Evolutionary conservation across 2,113 vertebrate species (phyloP).

Genomic region (Psittacus erithacus): DNA sequence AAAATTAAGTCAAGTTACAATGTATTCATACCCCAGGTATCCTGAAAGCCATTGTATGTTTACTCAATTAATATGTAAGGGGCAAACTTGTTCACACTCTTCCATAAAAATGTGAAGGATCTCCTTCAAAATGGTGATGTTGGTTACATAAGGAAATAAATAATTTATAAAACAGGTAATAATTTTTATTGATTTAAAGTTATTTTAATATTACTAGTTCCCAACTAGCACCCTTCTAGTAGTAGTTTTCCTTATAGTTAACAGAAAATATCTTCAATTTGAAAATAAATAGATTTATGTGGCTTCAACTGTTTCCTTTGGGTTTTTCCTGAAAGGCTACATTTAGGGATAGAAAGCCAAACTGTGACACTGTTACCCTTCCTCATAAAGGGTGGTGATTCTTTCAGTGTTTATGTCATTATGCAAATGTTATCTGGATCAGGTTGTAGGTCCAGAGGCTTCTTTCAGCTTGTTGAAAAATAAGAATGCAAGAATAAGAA

Average conservation of each 20-base stretch:
- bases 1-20: neutral
- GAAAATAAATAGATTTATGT: neutral
- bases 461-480: neutral
- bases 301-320: neutral
- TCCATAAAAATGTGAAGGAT: neutral
- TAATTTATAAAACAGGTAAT: neutral
- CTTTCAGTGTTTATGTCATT: neutral
- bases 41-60: neutral
- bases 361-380: neutral
- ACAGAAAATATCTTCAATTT: neutral
- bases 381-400: neutral
- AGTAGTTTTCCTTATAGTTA: neutral
- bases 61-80: neutral
- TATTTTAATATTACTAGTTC: neutral
- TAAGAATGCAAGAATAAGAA: neutral
- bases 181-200: neutral
- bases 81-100: neutral
- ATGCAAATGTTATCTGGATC: neutral
- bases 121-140: neutral
- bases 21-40: neutral
- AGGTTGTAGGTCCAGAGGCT: neutral
- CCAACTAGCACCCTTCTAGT: neutral
- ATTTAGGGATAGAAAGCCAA: neutral
- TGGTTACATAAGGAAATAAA: neutral
- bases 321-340: neutral